Base-by-base conservation (phyloP, 2,888 invertebrate genomes). In the Dynastes grantii region DNA sequence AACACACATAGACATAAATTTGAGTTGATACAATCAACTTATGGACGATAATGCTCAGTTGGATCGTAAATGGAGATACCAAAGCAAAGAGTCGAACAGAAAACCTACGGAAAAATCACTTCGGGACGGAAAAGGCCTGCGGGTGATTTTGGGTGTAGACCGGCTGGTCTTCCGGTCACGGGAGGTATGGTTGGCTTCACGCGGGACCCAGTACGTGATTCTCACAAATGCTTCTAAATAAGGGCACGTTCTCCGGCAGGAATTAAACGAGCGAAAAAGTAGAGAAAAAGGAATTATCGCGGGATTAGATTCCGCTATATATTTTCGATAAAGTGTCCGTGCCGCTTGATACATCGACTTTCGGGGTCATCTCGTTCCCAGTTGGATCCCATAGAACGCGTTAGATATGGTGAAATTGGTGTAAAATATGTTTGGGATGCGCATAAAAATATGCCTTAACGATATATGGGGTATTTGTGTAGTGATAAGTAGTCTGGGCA, bases 191-290 rank as follows among this genome's bases (percentile, higher is more conserved):
- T 5, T 22, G 67, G 27, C 67, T 68, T 49, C 49, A 68, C 49
- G 45, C n/a, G 40, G 65, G 27, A 49, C 45, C 49, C 11, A 16
- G 27, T 71, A 71, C 71, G 68, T 71, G 58, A 71, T 58, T 58
- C 16, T 37, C 55, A 32, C 37, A 11, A 29, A 58, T 55, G 32
- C 32, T 58, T n/a, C 32, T 71, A 71, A 40, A 71, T 71, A 71
- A 71, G 16, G 16, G 32, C 55, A 37, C 71, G 67, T n/a, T 55
- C 40, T 58, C 71, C 37, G 3, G 55, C 16, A 71, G 37, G 71
- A 71, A 71, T 71, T 71, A 58, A 71, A 71, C 55, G 55, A 9
- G 13, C 37, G 70, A 71, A 71, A 68, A 58, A 58, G 71, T 71
- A 55, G 55, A 55, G 55, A 58, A 58, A 71, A 71, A 71, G 71